These are phyloP conservation scores for Dendrocincla tyrannina DNA, from an alignment of 2,797 vertebrate genomes.

Conservation along the genomic window DNA sequence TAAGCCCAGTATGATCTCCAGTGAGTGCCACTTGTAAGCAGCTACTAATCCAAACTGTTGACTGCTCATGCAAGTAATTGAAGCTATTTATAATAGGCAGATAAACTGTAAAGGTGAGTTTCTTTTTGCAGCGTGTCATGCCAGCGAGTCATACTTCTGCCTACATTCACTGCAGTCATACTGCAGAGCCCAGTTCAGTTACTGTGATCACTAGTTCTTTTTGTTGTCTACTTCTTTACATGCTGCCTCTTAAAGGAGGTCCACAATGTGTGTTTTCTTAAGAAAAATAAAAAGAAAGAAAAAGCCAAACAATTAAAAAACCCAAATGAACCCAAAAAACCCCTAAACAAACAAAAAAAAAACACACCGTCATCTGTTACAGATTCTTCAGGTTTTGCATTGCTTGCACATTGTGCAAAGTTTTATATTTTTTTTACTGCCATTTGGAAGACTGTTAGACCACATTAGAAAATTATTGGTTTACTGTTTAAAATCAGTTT, in stretches of 20 bases:
- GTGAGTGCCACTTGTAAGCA: background rate
- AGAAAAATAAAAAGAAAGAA: too few species aligned
- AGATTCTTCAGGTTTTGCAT: background rate
- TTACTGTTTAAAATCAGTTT: background rate
- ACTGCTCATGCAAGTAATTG: background rate
- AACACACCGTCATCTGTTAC: background rate
- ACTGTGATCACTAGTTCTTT: background rate
- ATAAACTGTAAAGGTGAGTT: background rate
- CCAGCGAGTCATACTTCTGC: background rate
- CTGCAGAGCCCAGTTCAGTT: background rate
- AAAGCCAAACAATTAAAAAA: background rate
- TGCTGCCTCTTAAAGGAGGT: background rate
- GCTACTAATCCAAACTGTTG: background rate
- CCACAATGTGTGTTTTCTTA: background rate
- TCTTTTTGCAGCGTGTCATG: background rate
- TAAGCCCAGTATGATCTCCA: background rate
- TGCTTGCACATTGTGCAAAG: rapidly evolving
- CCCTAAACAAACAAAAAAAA: rapidly evolving
- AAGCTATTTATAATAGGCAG: background rate
- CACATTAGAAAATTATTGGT: background rate
- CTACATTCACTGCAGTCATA: background rate
- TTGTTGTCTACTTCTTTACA: background rate
- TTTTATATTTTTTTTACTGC: background rate
- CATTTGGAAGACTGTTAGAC: background rate
- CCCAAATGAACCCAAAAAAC: rapidly evolving